Percentiles rank a stretch among this genome's conserved stretches.
Conservation (phyloP, 1,140 invertebrate genomes). For the Calosoma granatense region DNA sequence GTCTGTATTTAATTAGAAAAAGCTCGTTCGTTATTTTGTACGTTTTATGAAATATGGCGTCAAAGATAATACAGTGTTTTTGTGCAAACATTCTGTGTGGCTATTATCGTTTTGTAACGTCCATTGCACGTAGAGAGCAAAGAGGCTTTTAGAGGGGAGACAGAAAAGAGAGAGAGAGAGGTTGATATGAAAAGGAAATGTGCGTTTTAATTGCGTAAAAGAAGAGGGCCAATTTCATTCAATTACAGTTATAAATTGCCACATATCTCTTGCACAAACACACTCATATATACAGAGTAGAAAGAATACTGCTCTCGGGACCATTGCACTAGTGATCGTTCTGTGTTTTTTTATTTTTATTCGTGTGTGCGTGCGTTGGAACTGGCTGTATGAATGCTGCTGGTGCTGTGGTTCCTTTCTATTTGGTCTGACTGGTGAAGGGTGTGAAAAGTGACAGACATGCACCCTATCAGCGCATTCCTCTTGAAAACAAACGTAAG, state of each 20-base stretch:
- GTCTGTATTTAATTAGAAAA: background rate
- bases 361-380: too few relatives aligned
- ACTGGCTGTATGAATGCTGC: too few relatives aligned
- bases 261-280: too few relatives aligned
- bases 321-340: too few relatives aligned
- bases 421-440: background rate
- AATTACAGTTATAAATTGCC: background rate
- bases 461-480: conserved; percentile 7
- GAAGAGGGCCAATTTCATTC: background rate
- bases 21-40: too few relatives aligned
- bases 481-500: background rate
- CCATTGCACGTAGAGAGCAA: too few relatives aligned
- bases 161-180: background rate
- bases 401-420: too few relatives aligned
- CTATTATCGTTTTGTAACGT: too few relatives aligned
- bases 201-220: background rate
- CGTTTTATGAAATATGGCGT: background rate
- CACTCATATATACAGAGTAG: too few relatives aligned
- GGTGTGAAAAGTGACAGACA: conserved; percentile 8
- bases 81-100: background rate
- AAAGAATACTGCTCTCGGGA: too few relatives aligned
- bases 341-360: too few relatives aligned
- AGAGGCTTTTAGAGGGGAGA: too few relatives aligned
- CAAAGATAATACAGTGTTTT: background rate
- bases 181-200: background rate